Evolutionary conservation across 2,888 invertebrate genomes (phyloP).

Genomic region (Halictus ligatus): DNA sequence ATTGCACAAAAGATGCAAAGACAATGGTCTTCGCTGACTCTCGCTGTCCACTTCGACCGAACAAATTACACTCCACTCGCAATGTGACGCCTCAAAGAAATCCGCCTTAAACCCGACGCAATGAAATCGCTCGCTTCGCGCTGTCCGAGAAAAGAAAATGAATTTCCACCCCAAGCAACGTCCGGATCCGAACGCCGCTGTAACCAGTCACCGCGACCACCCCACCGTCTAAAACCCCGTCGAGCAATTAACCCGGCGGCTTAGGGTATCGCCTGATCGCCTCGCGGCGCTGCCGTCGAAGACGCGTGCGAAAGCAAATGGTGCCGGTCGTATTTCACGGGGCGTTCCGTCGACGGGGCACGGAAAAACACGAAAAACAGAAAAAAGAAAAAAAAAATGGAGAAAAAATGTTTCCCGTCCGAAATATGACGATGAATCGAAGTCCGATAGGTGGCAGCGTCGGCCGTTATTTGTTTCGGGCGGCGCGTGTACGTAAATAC

Average conservation of each 20-base stretch:
- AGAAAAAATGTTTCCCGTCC: conserved; percentile 5
- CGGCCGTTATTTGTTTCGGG: conserved; percentile 41
- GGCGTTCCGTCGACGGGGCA: background rate
- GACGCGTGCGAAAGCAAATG: conserved; percentile 28
- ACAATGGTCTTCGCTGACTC: background rate
- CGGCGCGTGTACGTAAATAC: conserved; percentile 42
- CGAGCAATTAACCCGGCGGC: background rate
- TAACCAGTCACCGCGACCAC: background rate
- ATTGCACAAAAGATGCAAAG: background rate
- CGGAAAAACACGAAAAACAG: background rate
- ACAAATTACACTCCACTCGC: background rate
- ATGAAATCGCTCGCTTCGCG: background rate
- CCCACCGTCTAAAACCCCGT: background rate
- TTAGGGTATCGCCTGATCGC: conserved; percentile 1
- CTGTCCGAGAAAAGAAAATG: background rate
- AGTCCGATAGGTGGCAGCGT: conserved; percentile 14
- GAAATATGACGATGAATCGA: conserved; percentile 52
- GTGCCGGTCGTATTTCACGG: conserved; percentile 31
- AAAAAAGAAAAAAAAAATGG: background rate
- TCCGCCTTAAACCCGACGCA: background rate
- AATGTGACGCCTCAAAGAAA: background rate
- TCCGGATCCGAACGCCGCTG: background rate
- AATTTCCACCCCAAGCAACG: background rate
- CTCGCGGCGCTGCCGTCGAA: conserved; percentile 26
- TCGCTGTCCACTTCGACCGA: background rate